Evolutionary conservation across 2,113 vertebrate species (phyloP).

Genomic region (Opisthocomus hoazin): DNA sequence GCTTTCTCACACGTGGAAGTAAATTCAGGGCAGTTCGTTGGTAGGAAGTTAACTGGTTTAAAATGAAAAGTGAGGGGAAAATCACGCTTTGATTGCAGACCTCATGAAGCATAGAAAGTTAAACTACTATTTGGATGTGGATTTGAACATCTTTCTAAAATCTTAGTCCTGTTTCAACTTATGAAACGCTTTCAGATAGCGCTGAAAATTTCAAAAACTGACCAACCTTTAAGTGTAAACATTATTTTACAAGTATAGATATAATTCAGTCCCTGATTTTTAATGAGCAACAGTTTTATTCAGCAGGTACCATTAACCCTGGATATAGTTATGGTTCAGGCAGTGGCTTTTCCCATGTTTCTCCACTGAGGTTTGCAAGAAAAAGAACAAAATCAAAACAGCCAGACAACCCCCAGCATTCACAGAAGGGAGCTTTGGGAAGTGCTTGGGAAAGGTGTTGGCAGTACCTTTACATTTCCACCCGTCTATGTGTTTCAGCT

Average conservation of each 20-base stretch:
- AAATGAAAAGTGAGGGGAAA: not conserved
- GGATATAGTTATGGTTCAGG: not conserved
- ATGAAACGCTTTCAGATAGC: not conserved
- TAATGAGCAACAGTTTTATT: not conserved
- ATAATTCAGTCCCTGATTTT: not conserved
- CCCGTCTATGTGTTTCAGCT: conserved; percentile 69
- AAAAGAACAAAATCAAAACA: not conserved
- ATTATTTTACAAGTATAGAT: not conserved
- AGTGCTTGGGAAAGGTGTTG: not conserved
- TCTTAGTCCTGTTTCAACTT: not conserved
- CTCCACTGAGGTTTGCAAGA: not conserved
- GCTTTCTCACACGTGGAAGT: not conserved
- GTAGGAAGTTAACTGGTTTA: not conserved
- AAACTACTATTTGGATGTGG: not conserved
- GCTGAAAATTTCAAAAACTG: not conserved
- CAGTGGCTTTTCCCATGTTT: not conserved
- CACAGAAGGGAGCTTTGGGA: not conserved
- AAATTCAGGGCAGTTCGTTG: not conserved
- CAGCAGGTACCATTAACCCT: not conserved
- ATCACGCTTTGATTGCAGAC: not conserved
- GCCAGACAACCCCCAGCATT: not conserved
- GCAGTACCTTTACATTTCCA: not conserved
- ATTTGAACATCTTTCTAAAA: not conserved
- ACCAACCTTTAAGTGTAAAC: not conserved
- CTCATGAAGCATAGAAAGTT: not conserved